A percentile compares a stretch with the other conserved stretches of the same genome.
Conservation (phyloP, 2,888 invertebrate genomes). For the Drosophila ustulata region DNA sequence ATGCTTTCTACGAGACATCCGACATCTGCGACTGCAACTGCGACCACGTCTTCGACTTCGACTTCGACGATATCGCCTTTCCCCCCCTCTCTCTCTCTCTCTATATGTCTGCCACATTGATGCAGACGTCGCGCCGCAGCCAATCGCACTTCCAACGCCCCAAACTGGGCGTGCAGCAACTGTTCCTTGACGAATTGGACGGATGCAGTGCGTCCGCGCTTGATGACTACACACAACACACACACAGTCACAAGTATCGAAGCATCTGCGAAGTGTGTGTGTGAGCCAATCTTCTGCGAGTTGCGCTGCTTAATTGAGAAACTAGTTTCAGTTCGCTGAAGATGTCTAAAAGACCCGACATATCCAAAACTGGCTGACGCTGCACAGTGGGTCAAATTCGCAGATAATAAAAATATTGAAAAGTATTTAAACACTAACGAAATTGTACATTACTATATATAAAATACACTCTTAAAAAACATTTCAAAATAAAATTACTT, state of each 20-base stretch:
- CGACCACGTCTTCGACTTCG: slow-evolving; percentile 5
- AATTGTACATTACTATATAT: background rate
- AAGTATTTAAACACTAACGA: background rate
- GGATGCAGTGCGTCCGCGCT: slow-evolving; percentile 71
- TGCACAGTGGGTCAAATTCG: slow-evolving; percentile 35
- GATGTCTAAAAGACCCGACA: slow-evolving; percentile 29
- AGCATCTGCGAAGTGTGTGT: background rate
- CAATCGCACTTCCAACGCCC: slow-evolving; percentile 61
- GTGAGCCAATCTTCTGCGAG: slow-evolving; percentile 54
- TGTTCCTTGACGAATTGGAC: slow-evolving; percentile 79
- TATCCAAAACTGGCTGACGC: slow-evolving; percentile 15
- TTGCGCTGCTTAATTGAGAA: slow-evolving; percentile 73
- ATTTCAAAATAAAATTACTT: background rate
- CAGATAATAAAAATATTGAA: background rate
- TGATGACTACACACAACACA: slow-evolving; percentile 39
- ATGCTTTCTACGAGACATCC: slow-evolving; percentile 74
- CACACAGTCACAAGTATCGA: background rate
- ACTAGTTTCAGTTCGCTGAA: slow-evolving; percentile 68
- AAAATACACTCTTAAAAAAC: background rate
- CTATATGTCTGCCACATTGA: slow-evolving; percentile 15
- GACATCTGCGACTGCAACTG: slow-evolving; percentile 47
- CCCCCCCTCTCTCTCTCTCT: background rate
- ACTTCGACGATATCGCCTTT: background rate
- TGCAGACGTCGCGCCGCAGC: slow-evolving; percentile 56
- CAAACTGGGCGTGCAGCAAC: slow-evolving; percentile 72